phyloP scores from a whole-genome alignment of 1,140 invertebrate genomes.

The Sipha flava region DNA sequence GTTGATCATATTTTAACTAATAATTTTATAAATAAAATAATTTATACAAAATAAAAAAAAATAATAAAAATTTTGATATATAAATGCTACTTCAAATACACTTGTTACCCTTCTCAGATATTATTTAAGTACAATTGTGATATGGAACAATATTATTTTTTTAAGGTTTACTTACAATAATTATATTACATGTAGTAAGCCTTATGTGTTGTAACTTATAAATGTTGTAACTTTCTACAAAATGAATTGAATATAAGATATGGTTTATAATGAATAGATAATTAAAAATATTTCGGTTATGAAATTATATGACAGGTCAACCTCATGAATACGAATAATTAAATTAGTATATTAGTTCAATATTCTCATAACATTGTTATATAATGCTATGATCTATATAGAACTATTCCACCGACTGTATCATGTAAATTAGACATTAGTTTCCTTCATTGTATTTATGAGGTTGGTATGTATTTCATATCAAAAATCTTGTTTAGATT shows the following conservation, averaged over 20 bases:
- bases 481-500: background rate
- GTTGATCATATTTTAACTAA: background rate
- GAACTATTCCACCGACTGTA: background rate
- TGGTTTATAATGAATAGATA: background rate
- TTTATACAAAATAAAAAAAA: no score
- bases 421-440: background rate
- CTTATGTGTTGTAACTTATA: constrained; percentile 5
- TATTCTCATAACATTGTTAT: background rate
- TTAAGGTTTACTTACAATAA: constrained; percentile 25
- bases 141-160: constrained; percentile 27
- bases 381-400: background rate
- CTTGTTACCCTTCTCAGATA: background rate
- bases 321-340: background rate
- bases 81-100: background rate
- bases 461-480: constrained; percentile 14
- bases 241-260: background rate
- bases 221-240: background rate
- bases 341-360: background rate
- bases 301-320: background rate
- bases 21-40: background rate
- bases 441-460: background rate
- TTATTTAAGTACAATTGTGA: constrained; percentile 25
- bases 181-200: background rate
- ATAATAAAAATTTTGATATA: no score
- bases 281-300: background rate